Base-by-base conservation (phyloP, 2,797 vertebrate genomes). In the Xenentodon cancila region DNA sequence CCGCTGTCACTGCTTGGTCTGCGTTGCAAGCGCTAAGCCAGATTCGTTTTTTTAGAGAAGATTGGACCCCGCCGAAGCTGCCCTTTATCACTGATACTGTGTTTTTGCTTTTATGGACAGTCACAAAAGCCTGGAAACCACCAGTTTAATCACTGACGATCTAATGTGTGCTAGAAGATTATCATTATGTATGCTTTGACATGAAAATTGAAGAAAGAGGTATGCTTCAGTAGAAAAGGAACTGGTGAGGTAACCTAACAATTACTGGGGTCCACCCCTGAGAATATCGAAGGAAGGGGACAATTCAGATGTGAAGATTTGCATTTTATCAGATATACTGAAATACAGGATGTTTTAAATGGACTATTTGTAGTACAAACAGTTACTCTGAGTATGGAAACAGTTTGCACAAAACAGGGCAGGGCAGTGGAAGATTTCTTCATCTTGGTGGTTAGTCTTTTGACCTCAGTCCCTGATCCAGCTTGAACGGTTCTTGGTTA, bases 291-390 rank as follows among this genome's bases (percentile, higher is more conserved):
- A 27, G 22, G 32, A 37, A 9, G 11, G 22, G 27, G 19, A 17
- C 0, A 15, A 53, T 0, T 62, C 11, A 53, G 30, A 60, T 53
- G 51, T 13, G 42, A 59, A 51, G 15, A 77, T 79, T 74, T 77
- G 47, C 22, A 59, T 77, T 18, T 76, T 80, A 75, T 70, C 64
- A 68, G 68, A 76, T 64, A 9, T 9, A 30, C 19, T 40, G 9
- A 32, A 71, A 53, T 45, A 5, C 67, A 67, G 63, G 46, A 66
- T 71, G 62, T 71, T 54, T 15, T 44, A 25, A 67, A 62, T 21
- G 27, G 1, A 68, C 59, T 68, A 65, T 82, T 82, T 77, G 68
- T 57, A 73, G 57, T 79, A 61, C 59, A 79, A 80, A 82, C 68
- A 73, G 25, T 4, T 2, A 19, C 44, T 81, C 70, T 76, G 71